A percentile compares a stretch with the other conserved stretches of the same genome.
Evolutionary conservation across 2,888 invertebrate species (phyloP).

Genomic region (Eupithecia pulchellata): DNA sequence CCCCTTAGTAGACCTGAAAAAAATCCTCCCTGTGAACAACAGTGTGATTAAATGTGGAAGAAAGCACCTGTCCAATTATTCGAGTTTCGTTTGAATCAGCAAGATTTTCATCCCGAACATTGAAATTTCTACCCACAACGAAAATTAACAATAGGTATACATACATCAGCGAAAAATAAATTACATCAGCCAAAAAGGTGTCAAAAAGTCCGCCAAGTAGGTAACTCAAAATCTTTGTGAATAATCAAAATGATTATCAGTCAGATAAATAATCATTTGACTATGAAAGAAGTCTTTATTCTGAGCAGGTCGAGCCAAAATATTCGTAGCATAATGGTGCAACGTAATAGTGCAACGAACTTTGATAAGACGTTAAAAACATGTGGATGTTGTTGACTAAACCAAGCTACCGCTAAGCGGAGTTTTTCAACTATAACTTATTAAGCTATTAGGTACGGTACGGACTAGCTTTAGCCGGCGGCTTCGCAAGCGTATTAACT

Average conservation of each 20-base stretch:
- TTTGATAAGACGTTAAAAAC: constrained; percentile 14
- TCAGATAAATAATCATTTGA: neutral
- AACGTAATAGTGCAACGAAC: constrained; percentile 23
- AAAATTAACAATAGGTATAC: too few relatives aligned
- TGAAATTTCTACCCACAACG: neutral
- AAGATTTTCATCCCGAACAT: neutral
- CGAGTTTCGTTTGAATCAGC: neutral
- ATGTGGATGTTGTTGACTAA: constrained; percentile 12
- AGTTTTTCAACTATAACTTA: too few relatives aligned
- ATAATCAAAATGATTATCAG: neutral
- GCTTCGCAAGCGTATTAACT: neutral
- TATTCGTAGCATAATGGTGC: constrained; percentile 15
- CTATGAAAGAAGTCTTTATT: neutral
- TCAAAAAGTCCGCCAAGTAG: neutral
- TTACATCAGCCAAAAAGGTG: neutral
- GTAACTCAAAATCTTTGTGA: neutral
- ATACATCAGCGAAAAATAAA: neutral
- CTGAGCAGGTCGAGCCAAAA: neutral
- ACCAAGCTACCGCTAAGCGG: neutral
- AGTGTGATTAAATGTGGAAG: neutral
- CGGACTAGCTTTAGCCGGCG: neutral
- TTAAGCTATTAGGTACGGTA: too few relatives aligned
- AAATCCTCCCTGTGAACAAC: too few relatives aligned
- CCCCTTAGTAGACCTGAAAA: too few relatives aligned
- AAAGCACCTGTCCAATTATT: neutral